Conservation (phyloP, 2,113 vertebrate species). For the Charadrius vociferus region DNA sequence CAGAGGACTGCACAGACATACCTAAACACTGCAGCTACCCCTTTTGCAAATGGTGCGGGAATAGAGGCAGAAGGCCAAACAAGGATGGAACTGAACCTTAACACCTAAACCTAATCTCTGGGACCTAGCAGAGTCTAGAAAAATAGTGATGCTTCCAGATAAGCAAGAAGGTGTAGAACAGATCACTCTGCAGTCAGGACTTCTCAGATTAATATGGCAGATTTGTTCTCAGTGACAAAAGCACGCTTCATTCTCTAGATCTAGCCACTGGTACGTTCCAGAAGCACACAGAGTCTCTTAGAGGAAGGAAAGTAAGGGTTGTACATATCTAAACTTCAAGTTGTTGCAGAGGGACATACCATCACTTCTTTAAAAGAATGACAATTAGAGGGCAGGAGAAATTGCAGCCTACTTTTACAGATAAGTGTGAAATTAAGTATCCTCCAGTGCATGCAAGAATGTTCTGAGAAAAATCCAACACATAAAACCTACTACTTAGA, state of each 20-base stretch:
- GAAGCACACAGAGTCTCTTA: not conserved
- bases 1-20: not conserved
- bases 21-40: not conserved
- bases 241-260: not conserved
- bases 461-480: not conserved
- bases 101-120: not conserved
- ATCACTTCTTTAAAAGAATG: not conserved
- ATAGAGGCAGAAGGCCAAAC: not conserved
- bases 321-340: not conserved
- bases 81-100: not conserved
- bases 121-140: not conserved
- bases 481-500: not conserved
- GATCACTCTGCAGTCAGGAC: not conserved
- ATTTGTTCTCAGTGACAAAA: not conserved
- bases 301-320: not conserved
- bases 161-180: not conserved
- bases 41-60: not conserved
- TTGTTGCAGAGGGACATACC: not conserved
- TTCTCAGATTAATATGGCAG: not conserved
- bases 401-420: not conserved
- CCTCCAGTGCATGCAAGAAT: not conserved
- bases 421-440: not conserved
- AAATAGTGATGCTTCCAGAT: not conserved
- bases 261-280: not conserved
- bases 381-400: not conserved